These are phyloP conservation scores for Copidosoma aretas DNA, from an alignment of 2,888 invertebrate genomes.

Conservation along the genomic window DNA sequence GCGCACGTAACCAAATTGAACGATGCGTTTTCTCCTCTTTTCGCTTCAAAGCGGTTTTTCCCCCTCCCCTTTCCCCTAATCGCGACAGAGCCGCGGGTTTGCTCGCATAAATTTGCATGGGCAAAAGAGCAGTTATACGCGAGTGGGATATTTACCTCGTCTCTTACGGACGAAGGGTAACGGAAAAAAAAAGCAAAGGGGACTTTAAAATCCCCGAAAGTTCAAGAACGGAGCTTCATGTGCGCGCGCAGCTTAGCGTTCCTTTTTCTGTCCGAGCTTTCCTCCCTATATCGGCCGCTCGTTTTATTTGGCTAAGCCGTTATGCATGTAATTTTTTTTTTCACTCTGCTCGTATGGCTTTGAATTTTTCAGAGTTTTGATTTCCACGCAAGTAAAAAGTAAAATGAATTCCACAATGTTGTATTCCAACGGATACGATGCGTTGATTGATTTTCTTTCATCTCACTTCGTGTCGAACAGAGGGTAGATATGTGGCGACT, in stretches of 20 bases:
- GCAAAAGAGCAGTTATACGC: conserved; percentile 5
- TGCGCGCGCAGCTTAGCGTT: conserved; percentile 12
- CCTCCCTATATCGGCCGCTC: conserved; percentile 6
- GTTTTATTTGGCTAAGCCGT: background rate
- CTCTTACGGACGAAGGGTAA: no score
- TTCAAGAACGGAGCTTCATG: conserved; percentile 17
- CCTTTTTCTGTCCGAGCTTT: conserved; percentile 9
- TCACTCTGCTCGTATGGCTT: conserved; percentile 7
- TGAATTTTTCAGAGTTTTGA: conserved; percentile 29
- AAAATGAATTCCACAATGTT: no score
- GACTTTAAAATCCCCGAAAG: conserved; percentile 22
- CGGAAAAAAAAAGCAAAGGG: conserved; percentile 3
- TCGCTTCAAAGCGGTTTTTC: conserved; percentile 16
- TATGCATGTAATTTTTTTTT: background rate
- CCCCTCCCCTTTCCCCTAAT: conserved; percentile 32
- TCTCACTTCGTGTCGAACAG: no score
- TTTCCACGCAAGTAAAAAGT: background rate
- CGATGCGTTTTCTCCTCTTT: conserved; percentile 19
- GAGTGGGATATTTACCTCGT: no score
- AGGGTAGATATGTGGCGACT: no score
- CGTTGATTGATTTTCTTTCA: no score
- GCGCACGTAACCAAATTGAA: conserved; percentile 11
- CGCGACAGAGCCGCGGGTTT: conserved; percentile 12
- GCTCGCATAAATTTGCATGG: conserved; percentile 33
- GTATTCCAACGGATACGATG: no score